phyloP scores from a whole-genome alignment of 2,113 vertebrate species.

The Ictidomys tridecemlineatus region DNA sequence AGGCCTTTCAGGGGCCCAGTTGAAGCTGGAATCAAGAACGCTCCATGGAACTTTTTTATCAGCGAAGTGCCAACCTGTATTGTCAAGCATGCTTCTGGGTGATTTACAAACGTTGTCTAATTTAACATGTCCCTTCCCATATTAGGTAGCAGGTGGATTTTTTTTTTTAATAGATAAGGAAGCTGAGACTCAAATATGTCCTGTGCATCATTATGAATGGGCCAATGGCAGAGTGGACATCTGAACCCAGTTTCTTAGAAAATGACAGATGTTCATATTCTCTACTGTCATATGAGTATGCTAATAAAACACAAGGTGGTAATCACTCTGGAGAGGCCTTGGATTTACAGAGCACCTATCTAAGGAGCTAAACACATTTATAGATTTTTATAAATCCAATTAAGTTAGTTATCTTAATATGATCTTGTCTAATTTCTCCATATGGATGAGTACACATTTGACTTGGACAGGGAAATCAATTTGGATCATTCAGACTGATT shows the following conservation, averaged over 20 bases:
- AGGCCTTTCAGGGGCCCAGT: not conserved
- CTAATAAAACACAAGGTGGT: not conserved
- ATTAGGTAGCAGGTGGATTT: not conserved
- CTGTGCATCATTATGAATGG: too few species aligned
- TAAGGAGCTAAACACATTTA: conserved; percentile 5
- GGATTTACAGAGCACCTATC: not conserved
- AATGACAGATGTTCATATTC: fast-evolving
- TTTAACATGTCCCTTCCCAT: not conserved
- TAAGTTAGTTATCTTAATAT: conserved; percentile 72
- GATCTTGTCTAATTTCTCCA: conserved; percentile 63
- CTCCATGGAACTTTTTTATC: not conserved
- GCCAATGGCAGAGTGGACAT: not conserved
- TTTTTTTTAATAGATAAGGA: not conserved
- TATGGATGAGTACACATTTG: conserved; percentile 27
- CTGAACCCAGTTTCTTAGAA: not conserved
- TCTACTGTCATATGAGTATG: not conserved
- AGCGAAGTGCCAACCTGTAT: not conserved
- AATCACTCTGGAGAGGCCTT: not conserved
- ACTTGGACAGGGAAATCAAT: conserved; percentile 61
- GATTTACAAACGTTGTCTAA: not conserved
- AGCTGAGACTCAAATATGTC: not conserved
- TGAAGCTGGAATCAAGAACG: not conserved
- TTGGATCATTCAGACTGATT: conserved; percentile 54
- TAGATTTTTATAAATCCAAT: conserved; percentile 74
- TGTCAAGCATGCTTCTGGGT: not conserved